These are phyloP conservation scores for Theonella swinhoei DNA, from an alignment of 37 sponge, comb jelly and placozoan genomes.

Conservation along the genomic window DNA sequence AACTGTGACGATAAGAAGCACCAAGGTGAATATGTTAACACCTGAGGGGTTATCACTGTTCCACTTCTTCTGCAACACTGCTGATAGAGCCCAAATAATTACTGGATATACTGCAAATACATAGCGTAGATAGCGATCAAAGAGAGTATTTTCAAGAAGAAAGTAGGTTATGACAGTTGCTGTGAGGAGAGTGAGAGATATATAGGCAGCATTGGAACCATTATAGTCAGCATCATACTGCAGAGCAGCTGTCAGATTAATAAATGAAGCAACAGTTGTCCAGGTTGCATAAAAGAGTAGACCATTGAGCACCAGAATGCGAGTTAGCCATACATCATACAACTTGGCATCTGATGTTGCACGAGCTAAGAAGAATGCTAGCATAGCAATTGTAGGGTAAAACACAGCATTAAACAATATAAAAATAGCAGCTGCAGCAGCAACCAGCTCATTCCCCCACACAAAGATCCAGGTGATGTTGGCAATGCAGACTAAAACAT, in stretches of 20 bases:
- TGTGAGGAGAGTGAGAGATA: neutral
- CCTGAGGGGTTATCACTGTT: neutral
- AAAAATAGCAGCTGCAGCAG: conserved; percentile 29
- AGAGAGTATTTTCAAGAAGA: neutral
- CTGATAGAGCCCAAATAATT: neutral
- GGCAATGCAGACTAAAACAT: conserved; percentile 4
- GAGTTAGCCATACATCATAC: conserved; percentile 11
- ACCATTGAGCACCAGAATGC: conserved; percentile 22
- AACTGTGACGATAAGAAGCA: neutral
- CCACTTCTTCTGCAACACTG: neutral
- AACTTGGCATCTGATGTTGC: neutral
- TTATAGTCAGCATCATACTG: neutral
- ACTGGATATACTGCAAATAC: neutral
- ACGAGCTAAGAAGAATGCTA: no score
- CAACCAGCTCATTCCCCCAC: conserved; percentile 70
- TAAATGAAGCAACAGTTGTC: conserved; percentile 9
- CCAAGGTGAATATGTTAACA: neutral
- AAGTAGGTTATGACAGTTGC: neutral
- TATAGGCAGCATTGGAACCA: neutral
- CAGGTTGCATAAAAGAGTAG: conserved; percentile 35
- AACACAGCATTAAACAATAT: neutral
- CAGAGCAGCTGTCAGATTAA: conserved; percentile 20
- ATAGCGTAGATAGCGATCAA: neutral
- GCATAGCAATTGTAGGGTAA: neutral
- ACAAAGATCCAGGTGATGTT: conserved; percentile 58